A percentile compares a stretch with the other conserved stretches of the same genome.
These are phyloP conservation scores for Cynoglossus semilaevis DNA, from an alignment of 2,113 vertebrate genomes.

Conservation along the genomic window DNA sequence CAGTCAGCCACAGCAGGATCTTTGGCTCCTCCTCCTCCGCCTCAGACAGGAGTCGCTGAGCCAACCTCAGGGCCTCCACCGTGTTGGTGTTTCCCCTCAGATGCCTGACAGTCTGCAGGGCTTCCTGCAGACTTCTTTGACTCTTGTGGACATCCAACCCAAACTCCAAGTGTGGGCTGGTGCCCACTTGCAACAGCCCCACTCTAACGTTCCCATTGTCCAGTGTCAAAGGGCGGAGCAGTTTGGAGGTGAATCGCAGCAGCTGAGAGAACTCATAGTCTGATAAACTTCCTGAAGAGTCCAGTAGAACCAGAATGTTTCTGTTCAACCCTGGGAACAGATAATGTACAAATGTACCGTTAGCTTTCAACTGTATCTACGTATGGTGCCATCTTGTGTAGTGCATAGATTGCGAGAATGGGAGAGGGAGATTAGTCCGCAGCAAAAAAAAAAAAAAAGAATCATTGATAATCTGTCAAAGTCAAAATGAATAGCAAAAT, in stretches of 20 bases:
- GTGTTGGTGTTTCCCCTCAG: constrained; percentile 89
- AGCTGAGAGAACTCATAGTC: constrained; percentile 84
- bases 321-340: constrained; percentile 66
- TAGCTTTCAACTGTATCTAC: too few species aligned
- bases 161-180: constrained; percentile 78
- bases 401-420: too few species aligned
- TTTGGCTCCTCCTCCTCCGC: constrained; percentile 72
- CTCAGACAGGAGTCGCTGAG: constrained; percentile 65
- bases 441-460: too few species aligned
- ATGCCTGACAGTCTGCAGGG: constrained; percentile 73
- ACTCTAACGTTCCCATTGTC: constrained; percentile 78
- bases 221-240: constrained; percentile 78
- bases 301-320: constrained; percentile 84
- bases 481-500: too few species aligned
- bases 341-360: too few species aligned
- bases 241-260: constrained; percentile 77
- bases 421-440: too few species aligned
- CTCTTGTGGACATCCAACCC: constrained; percentile 70
- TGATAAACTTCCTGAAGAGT: constrained; percentile 88
- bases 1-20: constrained; percentile 89
- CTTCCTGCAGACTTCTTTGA: constrained; percentile 57
- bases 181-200: constrained; percentile 87
- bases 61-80: constrained; percentile 72
- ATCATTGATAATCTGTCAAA: too few species aligned
- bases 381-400: too few species aligned